Base-by-base conservation (phyloP, 2,113 vertebrate genomes). In the Stegostoma tigrinum region DNA sequence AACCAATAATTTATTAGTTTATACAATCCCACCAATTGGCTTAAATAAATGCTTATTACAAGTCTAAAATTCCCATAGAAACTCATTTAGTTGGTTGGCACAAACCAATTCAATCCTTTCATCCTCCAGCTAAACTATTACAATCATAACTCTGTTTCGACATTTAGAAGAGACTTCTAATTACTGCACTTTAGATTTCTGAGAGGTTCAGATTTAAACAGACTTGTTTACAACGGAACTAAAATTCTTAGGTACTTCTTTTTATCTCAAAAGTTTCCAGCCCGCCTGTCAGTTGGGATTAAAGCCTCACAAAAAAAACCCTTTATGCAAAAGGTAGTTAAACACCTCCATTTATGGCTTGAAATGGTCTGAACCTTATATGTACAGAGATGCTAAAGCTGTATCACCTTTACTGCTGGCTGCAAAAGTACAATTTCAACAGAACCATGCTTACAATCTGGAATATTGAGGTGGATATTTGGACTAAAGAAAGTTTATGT, bases 51-150 rank as follows among this genome's bases (percentile, higher is more conserved):
- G 97, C 97, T 97, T 98, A 97, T 98, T 96, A 96, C 97, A 97
- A 70, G 97, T 97, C 96, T 96, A 97, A 98, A 98, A 98, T 97
- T 98, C 98, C 98, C 97, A 97, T 97, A 97, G 97, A 97, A 98
- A 97, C 97, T 98, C 97, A 97, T 97, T 97, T 97, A 97, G 97
- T 97, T 97, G 97, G 98, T 97, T 98, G 97, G 97, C 97, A 97
- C 97, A 96, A 96, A 97, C 97, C 96, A 97, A 98, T 97, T 97
- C 97, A 97, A 97, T 97, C 97, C 97, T 97, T 98, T 98, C 97
- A 97, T 97, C 97, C 97, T 96, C 96, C 96, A 97, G 97, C 97
- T 97, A 98, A 97, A 97, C 96, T 97, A 97, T 97, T 97, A 98
- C 97, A 98, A 98, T 97, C 97, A 97, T 96, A 97, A 98, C 97